Base-by-base conservation (phyloP, 2,888 invertebrate species). In the Galerucella calmariensis region DNA sequence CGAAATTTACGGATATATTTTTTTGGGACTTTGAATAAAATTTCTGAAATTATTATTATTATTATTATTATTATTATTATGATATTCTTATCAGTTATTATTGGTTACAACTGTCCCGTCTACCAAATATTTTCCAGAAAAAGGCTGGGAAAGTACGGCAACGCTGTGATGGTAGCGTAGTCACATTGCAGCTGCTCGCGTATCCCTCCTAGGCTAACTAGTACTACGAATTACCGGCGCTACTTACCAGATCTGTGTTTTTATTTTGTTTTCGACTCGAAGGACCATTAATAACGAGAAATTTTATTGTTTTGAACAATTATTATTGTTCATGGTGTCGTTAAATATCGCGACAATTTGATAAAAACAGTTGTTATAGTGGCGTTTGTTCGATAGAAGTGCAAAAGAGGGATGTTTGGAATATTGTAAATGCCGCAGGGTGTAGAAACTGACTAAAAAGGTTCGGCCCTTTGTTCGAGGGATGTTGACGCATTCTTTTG, bases 161-260 rank as follows among this genome's bases (percentile, higher is more conserved):
- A 70, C 75, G 41, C 4, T 11, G 66, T 48, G 24, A 41, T 8
- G 20, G 56, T 62, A 16, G 68, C 74, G 72, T 72, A 75, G 65
- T 73, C 74, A 78, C 75, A 72, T 75, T 76, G 77, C 79, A 75
- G 76, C 76, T 75, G 76, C 67, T 73, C 61, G 74, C 67, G 76
- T 67, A 66, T 65, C 41, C 75, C 72, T 74, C 72, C 76, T 77
- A 75, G 77, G 73, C 76, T 72, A 71, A 74, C 74, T 75, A 71
- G 72, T 72, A 72, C 58, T 67, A 44, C 66, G 72, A 74, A 53
- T 68, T 68, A 67, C 67, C 76, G 72, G 71, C 73, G 72, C 73
- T 67, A 66, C 56, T 59, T 61, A 20, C 69, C 56, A 58, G 59
- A 72, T 75, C 53, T 58, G 58, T 74, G 73, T 75, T 72, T 78